Conservation (phyloP, 2,113 vertebrate species). For the Numenius arquata region DNA sequence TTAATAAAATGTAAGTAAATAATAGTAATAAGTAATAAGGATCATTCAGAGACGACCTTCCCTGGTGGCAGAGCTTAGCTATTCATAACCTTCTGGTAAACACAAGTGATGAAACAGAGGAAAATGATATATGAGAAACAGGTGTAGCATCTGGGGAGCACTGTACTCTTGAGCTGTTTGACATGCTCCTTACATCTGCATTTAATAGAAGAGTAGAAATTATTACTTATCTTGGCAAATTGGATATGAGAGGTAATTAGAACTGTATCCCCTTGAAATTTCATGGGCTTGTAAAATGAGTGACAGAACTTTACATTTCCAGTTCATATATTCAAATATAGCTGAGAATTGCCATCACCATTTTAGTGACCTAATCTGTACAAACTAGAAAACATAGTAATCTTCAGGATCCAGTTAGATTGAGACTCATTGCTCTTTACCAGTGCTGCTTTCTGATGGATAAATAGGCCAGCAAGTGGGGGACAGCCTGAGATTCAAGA, state of each 20-base stretch:
- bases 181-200: conserved; percentile 26
- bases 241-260: conserved; percentile 21
- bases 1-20: not conserved
- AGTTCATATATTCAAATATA: not conserved
- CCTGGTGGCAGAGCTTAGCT: conserved; percentile 22
- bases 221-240: conserved; percentile 36
- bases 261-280: conserved; percentile 10
- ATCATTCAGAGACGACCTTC: not conserved
- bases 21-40: not conserved
- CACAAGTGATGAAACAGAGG: not conserved
- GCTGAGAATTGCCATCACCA: not conserved
- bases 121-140: conserved; percentile 8
- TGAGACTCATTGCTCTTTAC: not conserved
- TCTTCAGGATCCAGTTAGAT: not conserved
- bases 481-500: not conserved
- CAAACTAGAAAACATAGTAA: not conserved
- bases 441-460: not conserved
- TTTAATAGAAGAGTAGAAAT: conserved; percentile 16
- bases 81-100: conserved; percentile 17
- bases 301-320: not conserved
- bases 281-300: not conserved
- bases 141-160: conserved; percentile 31
- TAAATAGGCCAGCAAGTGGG: not conserved
- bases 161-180: conserved; percentile 1
- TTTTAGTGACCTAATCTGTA: not conserved